Percentiles rank a stretch among this genome's conserved stretches.
phyloP scores from a whole-genome alignment of 2,113 vertebrate genomes.

The Spilogale gracilis region DNA sequence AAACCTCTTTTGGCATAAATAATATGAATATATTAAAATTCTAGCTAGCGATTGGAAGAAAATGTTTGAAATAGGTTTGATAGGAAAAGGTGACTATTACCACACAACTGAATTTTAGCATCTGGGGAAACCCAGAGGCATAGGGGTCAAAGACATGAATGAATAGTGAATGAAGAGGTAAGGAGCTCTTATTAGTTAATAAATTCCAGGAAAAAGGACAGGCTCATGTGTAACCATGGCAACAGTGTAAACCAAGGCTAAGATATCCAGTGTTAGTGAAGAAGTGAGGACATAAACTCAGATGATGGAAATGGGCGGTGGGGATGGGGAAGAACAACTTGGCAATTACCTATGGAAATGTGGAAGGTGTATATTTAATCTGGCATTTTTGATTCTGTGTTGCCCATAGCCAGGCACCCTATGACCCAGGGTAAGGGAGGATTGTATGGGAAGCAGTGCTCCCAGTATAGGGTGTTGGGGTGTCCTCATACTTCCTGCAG shows the following conservation, averaged over 20 bases:
- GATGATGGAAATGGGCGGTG: background rate
- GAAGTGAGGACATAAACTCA: background rate
- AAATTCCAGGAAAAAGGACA: background rate
- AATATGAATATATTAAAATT: background rate
- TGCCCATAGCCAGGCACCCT: background rate
- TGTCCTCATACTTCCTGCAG: background rate
- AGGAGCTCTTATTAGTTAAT: background rate
- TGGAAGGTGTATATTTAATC: background rate
- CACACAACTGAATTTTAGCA: background rate
- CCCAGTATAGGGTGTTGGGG: background rate
- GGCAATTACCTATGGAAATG: background rate
- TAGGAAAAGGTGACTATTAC: background rate
- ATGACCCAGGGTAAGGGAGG: background rate
- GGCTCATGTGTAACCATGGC: background rate
- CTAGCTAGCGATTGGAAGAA: background rate
- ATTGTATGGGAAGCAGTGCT: background rate
- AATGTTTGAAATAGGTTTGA: background rate
- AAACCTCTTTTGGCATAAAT: background rate
- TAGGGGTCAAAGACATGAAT: background rate
- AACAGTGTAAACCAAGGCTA: background rate
- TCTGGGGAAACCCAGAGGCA: background rate
- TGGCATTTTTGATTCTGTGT: background rate
- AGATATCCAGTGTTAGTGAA: background rate
- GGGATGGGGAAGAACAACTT: background rate
- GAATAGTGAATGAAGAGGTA: background rate